Percentiles rank a stretch among this genome's conserved stretches.
phyloP scores from a whole-genome alignment of 2,888 invertebrate species.

The Diaperis boleti region DNA sequence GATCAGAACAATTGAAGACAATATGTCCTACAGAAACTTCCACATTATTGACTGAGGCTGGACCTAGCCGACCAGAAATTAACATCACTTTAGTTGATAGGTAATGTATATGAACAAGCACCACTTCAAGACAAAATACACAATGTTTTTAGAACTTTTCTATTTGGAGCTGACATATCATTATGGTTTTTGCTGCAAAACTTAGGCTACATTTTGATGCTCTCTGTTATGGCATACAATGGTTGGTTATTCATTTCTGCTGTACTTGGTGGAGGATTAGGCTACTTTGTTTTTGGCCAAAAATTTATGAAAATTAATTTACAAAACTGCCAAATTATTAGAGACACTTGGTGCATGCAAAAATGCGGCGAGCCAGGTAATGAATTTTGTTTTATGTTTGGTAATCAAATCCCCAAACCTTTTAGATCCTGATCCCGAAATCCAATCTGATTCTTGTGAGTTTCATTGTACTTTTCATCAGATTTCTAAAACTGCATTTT shows the following conservation, averaged over 20 bases:
- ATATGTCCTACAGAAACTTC: constrained; percentile 64
- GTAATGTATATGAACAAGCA: constrained; percentile 3
- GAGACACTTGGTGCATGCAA: constrained; percentile 65
- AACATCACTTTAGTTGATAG: constrained; percentile 13
- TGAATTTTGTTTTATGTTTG: constrained; percentile 34
- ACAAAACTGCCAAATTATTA: constrained; percentile 66
- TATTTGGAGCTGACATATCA: constrained; percentile 59
- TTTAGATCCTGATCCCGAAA: constrained; percentile 18
- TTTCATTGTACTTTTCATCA: too few relatives aligned
- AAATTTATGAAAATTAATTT: constrained; percentile 68
- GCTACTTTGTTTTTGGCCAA: constrained; percentile 72
- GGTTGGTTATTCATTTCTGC: constrained; percentile 76
- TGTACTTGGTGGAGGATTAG: constrained; percentile 73
- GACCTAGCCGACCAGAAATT: background rate
- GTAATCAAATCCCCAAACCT: constrained; percentile 1
- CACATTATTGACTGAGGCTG: constrained; percentile 61
- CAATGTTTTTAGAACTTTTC: constrained; percentile 59
- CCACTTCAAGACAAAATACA: constrained; percentile 22
- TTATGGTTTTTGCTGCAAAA: constrained; percentile 64
- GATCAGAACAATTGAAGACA: constrained; percentile 60
- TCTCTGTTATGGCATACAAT: constrained; percentile 81
- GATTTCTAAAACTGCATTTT: constrained; percentile 2
- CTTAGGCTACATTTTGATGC: constrained; percentile 78
- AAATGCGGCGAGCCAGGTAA: constrained; percentile 67
- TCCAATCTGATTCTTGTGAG: constrained; percentile 5